phyloP scores from a whole-genome alignment of 2,113 vertebrate genomes.

The Scomber colias region DNA sequence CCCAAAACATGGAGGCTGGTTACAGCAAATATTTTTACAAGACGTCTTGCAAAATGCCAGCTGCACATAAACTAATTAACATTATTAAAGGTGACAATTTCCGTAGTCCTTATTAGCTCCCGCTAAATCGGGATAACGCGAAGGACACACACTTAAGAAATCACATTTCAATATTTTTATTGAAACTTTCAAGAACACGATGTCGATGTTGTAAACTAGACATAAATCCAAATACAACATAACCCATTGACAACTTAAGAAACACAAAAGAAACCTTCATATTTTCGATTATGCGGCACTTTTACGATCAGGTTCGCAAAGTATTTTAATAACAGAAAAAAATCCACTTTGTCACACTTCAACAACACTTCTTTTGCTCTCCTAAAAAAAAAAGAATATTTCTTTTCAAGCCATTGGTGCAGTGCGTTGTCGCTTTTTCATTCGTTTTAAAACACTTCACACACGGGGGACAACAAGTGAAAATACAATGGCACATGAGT shows the following conservation, averaged over 20 bases:
- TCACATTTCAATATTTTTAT: conserved; percentile 85
- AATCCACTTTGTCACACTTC: conserved; percentile 78
- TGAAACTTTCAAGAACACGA: conserved; percentile 93
- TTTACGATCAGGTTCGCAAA: conserved; percentile 84
- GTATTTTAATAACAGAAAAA: conserved; percentile 70
- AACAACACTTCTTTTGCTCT: conserved; percentile 70
- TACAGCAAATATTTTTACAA: neutral
- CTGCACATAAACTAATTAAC: neutral
- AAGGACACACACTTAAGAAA: conserved; percentile 26
- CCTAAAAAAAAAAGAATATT: conserved; percentile 60
- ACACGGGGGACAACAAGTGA: conserved; percentile 82
- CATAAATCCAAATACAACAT: conserved; percentile 84
- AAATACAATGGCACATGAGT: conserved; percentile 85
- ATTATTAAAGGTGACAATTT: neutral
- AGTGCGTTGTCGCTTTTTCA: conserved; percentile 83
- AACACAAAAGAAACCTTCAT: conserved; percentile 94
- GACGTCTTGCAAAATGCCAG: neutral
- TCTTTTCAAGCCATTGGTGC: conserved; percentile 84
- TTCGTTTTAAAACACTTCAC: conserved; percentile 82
- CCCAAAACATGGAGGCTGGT: neutral
- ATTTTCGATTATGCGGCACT: conserved; percentile 81
- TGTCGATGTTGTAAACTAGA: conserved; percentile 87
- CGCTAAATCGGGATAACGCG: neutral
- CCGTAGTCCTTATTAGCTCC: neutral
- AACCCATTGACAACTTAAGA: conserved; percentile 89